phyloP scores from a whole-genome alignment of 2,888 invertebrate species.

The Spodoptera exigua region DNA sequence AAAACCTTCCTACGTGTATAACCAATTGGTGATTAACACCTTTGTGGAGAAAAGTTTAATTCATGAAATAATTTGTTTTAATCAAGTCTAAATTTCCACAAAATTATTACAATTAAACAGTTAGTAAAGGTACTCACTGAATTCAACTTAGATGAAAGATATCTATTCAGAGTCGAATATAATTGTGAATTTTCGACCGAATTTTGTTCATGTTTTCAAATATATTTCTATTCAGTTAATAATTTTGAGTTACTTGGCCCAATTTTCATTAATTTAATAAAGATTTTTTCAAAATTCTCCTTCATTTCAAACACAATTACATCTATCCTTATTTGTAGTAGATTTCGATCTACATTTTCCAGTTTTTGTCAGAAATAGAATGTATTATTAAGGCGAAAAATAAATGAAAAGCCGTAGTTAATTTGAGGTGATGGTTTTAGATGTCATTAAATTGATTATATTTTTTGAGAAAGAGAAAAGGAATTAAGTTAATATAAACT shows the following conservation, averaged over 20 bases:
- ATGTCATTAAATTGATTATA: background rate
- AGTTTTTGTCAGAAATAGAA: conserved; percentile 16
- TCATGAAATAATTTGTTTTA: conserved; percentile 32
- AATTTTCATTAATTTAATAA: conserved; percentile 9
- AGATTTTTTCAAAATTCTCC: conserved; percentile 16
- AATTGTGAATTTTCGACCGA: conserved; percentile 20
- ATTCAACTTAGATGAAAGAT: conserved; percentile 34
- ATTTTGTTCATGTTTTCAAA: conserved; percentile 29
- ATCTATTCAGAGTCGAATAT: conserved; percentile 29
- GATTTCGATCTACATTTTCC: conserved; percentile 1
- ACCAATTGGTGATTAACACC: too few relatives aligned
- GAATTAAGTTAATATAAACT: too few relatives aligned
- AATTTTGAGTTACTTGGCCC: conserved; percentile 18
- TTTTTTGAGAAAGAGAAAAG: too few relatives aligned
- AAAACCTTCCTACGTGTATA: too few relatives aligned
- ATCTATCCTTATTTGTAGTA: conserved; percentile 15
- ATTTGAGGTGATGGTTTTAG: background rate
- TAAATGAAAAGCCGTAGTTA: conserved; percentile 2
- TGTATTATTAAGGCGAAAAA: conserved; percentile 4
- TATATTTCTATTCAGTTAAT: conserved; percentile 12
- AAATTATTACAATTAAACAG: conserved; percentile 25
- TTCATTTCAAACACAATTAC: conserved; percentile 18
- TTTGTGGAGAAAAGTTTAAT: background rate
- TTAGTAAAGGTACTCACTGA: conserved; percentile 10
- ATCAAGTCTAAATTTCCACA: conserved; percentile 11